These are phyloP conservation scores for Eufriesea mexicana DNA, from an alignment of 1,140 invertebrate genomes.

Conservation along the genomic window DNA sequence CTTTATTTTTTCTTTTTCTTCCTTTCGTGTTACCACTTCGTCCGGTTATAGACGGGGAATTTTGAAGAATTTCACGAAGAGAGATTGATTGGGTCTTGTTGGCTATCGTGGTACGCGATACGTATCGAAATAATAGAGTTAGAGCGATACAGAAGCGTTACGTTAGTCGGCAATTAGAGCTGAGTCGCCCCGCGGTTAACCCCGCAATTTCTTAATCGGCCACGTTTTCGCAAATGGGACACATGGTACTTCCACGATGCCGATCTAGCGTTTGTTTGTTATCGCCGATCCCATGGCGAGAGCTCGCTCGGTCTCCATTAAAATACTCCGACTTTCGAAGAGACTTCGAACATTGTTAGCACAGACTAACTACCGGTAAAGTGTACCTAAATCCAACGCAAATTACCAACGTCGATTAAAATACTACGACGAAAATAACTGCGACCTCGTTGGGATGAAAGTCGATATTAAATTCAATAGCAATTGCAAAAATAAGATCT, in stretches of 20 bases:
- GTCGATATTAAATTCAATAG: too few relatives aligned
- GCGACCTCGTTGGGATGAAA: too few relatives aligned
- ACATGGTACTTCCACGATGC: slow-evolving; percentile 32
- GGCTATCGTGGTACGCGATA: slow-evolving; percentile 1
- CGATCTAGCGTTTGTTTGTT: slow-evolving; percentile 30
- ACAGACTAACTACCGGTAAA: too few relatives aligned
- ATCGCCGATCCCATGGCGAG: background rate
- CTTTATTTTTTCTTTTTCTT: background rate
- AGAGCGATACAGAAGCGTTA: slow-evolving; percentile 50
- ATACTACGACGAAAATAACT: too few relatives aligned
- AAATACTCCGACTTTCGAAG: background rate
- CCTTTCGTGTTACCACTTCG: background rate
- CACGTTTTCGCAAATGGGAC: slow-evolving; percentile 59
- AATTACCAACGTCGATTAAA: too few relatives aligned
- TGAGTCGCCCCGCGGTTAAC: slow-evolving; percentile 55
- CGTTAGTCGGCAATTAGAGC: slow-evolving; percentile 64
- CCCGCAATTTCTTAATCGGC: slow-evolving; percentile 65
- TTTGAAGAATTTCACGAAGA: background rate
- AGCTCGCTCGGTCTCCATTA: background rate
- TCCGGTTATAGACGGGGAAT: too few relatives aligned
- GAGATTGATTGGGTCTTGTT: too few relatives aligned
- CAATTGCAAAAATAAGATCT: too few relatives aligned
- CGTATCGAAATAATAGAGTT: slow-evolving; percentile 52
- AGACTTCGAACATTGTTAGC: too few relatives aligned
- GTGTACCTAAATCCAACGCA: too few relatives aligned